Conservation (phyloP, 1,140 invertebrate genomes). For the Nilaparvata lugens region DNA sequence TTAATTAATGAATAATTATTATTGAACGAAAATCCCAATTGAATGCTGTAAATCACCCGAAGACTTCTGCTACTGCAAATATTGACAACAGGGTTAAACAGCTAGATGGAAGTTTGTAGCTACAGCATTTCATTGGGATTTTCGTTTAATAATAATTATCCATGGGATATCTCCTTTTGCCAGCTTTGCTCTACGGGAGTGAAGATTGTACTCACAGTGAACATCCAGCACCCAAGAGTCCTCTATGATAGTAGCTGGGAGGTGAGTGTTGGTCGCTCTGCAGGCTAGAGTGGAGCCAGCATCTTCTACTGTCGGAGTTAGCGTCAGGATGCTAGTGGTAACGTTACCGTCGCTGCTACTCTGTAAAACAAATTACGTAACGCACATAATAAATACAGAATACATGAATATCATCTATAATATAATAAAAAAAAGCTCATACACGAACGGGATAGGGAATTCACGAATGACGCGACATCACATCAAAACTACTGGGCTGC, state of each 20-base stretch:
- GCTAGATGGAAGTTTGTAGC: no score
- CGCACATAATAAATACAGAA: neutral
- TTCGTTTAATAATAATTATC: no score
- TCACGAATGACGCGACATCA: no score
- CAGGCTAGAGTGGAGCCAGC: conserved; percentile 79
- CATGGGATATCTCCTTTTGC: no score
- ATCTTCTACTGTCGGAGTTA: conserved; percentile 71
- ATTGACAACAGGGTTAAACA: no score
- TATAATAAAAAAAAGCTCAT: conserved; percentile 58
- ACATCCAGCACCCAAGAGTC: conserved; percentile 67
- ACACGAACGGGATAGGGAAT: no score
- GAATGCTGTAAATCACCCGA: no score
- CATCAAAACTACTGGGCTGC: neutral
- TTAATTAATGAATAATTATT: no score
- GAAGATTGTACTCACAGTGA: conserved; percentile 58
- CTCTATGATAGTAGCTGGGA: conserved; percentile 59
- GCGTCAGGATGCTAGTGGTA: conserved; percentile 69
- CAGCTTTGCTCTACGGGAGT: no score
- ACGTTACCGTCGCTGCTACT: conserved; percentile 24
- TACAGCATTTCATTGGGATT: no score
- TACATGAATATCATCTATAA: conserved; percentile 31
- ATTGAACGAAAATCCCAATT: no score
- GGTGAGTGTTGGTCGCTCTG: conserved; percentile 71
- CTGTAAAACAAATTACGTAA: conserved; percentile 10
- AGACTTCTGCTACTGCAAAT: no score